phyloP scores from a whole-genome alignment of 2,888 invertebrate species.

The Unio pictorum region DNA sequence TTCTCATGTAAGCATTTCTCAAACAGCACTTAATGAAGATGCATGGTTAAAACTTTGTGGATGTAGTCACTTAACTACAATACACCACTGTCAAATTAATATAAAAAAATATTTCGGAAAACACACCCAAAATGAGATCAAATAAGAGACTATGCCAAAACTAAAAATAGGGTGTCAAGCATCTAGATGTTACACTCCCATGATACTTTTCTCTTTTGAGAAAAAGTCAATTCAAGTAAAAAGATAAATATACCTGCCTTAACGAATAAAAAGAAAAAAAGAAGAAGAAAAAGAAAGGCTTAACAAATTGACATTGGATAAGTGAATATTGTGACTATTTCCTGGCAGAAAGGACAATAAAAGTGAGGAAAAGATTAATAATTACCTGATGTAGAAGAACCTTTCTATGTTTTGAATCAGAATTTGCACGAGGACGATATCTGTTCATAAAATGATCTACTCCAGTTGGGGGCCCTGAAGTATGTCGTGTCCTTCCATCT shows the following conservation, averaged over 20 bases:
- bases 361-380: neutral
- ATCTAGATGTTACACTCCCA: neutral
- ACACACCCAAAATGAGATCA: too few species aligned
- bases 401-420: conserved; percentile 56
- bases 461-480: conserved; percentile 50
- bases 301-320: too few species aligned
- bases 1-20: too few species aligned
- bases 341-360: too few species aligned
- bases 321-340: too few species aligned
- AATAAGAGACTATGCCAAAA: too few species aligned
- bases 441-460: conserved; percentile 58
- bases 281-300: neutral
- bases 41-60: too few species aligned
- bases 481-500: conserved; percentile 47
- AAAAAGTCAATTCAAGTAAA: neutral
- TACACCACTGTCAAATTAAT: too few species aligned
- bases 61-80: too few species aligned
- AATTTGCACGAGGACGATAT: conserved; percentile 61
- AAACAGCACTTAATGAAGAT: too few species aligned
- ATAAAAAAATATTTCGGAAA: too few species aligned
- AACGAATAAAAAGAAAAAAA: neutral
- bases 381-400: conserved; percentile 48
- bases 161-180: neutral
- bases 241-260: neutral
- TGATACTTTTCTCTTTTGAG: neutral